A percentile compares a stretch with the other conserved stretches of the same genome.
phyloP scores from a whole-genome alignment of 2,888 invertebrate species.

The Diabrotica balteata region DNA sequence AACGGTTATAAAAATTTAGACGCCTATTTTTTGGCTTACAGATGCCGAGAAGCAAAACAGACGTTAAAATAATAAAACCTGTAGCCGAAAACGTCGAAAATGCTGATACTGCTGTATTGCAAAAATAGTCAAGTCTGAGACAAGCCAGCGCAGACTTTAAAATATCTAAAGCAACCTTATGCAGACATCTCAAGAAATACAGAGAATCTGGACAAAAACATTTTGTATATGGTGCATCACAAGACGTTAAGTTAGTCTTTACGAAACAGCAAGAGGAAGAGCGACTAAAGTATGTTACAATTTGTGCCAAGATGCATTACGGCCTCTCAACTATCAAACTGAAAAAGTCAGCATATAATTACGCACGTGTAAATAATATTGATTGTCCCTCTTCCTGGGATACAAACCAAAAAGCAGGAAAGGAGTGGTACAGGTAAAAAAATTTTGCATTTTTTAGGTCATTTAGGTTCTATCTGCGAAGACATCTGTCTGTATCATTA shows the following conservation, averaged over 20 bases:
- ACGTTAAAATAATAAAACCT: too few species aligned
- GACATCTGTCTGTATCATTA: not conserved
- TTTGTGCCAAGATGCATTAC: not conserved
- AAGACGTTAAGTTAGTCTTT: not conserved
- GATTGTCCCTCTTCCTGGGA: too few species aligned
- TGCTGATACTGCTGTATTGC: not conserved
- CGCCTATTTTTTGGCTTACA: too few species aligned
- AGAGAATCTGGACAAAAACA: not conserved
- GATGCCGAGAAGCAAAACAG: too few species aligned
- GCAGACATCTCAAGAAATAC: not conserved
- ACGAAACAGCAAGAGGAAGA: too few species aligned
- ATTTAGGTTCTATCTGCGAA: not conserved
- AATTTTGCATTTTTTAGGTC: not conserved
- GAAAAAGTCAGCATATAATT: too few species aligned
- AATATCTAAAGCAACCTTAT: too few species aligned
- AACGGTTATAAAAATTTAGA: too few species aligned
- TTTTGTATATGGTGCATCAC: not conserved
- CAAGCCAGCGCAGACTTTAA: not conserved
- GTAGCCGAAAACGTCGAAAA: too few species aligned
- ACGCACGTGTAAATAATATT: too few species aligned
- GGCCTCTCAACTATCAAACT: slow-evolving; percentile 1
- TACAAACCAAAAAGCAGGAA: too few species aligned
- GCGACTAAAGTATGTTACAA: not conserved
- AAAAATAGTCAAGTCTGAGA: not conserved
- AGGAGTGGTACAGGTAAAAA: too few species aligned